phyloP scores from a whole-genome alignment of 2,113 vertebrate genomes.

The Amazona guildingii region DNA sequence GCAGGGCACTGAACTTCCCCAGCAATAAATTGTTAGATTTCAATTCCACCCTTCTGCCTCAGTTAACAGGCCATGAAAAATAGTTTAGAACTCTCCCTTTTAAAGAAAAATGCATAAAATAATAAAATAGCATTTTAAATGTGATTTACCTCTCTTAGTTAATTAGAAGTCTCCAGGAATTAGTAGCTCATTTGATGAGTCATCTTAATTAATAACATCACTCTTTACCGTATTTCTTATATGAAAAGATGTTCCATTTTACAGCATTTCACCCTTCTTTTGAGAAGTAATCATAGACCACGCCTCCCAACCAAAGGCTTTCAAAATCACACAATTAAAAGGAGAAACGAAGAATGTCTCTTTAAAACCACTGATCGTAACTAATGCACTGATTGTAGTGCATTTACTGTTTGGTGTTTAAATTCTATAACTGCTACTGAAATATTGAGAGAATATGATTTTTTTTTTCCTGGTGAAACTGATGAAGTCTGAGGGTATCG shows the following conservation, averaged over 20 bases:
- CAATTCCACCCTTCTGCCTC: not conserved
- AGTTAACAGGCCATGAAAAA: not conserved
- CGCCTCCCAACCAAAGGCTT: not conserved
- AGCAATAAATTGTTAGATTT: accelerated
- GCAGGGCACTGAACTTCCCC: not conserved
- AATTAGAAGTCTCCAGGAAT: not conserved
- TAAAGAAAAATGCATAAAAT: not conserved
- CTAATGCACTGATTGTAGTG: not conserved
- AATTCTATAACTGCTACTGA: not conserved
- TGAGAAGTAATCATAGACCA: not conserved
- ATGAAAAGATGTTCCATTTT: not conserved
- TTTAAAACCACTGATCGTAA: not conserved
- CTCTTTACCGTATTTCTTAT: not conserved
- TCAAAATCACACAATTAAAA: not conserved
- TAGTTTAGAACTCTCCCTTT: not conserved
- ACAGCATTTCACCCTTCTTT: not conserved
- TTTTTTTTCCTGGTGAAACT: not conserved
- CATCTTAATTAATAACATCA: not conserved
- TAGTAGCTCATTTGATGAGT: not conserved
- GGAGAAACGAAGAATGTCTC: not conserved
- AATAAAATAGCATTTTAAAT: not conserved
- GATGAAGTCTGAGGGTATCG: not conserved
- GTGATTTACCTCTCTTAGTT: not conserved
- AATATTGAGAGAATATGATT: not conserved
- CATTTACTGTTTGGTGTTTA: not conserved